Evolutionary conservation across 2,113 vertebrate species (phyloP).

Genomic region (Anarrhichthys ocellatus): DNA sequence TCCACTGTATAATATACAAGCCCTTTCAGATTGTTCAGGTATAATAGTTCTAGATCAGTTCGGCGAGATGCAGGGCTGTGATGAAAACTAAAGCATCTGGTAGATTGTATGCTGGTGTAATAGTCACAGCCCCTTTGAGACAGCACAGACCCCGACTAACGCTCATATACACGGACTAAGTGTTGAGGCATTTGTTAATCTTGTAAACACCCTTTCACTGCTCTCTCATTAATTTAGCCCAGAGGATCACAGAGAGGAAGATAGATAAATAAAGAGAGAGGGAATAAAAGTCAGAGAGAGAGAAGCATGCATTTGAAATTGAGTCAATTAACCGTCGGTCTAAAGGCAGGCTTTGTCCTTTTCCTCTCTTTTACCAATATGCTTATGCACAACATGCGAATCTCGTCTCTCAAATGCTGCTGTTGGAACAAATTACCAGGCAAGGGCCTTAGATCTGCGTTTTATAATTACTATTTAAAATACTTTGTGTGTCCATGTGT

Average conservation of each 20-base stretch:
- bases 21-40: slow-evolving; percentile 2
- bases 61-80: neutral
- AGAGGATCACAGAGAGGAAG: slow-evolving; percentile 52
- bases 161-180: slow-evolving; percentile 51
- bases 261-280: slow-evolving; percentile 14
- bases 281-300: slow-evolving; percentile 10
- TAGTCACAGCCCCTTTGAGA: slow-evolving; percentile 49
- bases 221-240: slow-evolving; percentile 75
- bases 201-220: slow-evolving; percentile 76
- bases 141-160: slow-evolving; percentile 43
- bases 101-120: slow-evolving; percentile 49
- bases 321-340: slow-evolving; percentile 51
- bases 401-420: slow-evolving; percentile 30
- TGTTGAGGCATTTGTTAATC: slow-evolving; percentile 73
- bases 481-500: slow-evolving; percentile 8
- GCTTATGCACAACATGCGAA: slow-evolving; percentile 41
- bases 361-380: slow-evolving; percentile 52
- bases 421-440: slow-evolving; percentile 31
- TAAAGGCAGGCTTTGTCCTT: slow-evolving; percentile 24
- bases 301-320: slow-evolving; percentile 45
- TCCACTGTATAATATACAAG: slow-evolving; percentile 6
- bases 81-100: slow-evolving; percentile 25
- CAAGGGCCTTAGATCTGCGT: slow-evolving; percentile 9
- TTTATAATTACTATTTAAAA: slow-evolving; percentile 28
- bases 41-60: slow-evolving; percentile 3